Evolutionary conservation across 2,113 vertebrate species (phyloP).

Genomic region (Tinamus guttatus): DNA sequence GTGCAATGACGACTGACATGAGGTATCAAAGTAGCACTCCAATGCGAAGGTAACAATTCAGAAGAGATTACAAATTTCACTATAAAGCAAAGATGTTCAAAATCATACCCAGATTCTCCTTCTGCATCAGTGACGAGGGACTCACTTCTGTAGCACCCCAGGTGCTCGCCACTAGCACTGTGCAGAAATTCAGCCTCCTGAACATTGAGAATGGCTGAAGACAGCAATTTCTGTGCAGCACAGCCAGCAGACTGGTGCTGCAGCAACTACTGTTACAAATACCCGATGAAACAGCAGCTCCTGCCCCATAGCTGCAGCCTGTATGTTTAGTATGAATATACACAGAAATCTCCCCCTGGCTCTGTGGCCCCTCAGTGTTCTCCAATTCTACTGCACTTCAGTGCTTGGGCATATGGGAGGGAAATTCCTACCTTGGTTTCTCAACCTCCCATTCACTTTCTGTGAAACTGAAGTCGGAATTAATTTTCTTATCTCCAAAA

Average conservation of each 20-base stretch:
- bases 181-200: neutral
- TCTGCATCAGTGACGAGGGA: neutral
- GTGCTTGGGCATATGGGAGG: no score
- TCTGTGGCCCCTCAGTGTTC: neutral
- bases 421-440: neutral
- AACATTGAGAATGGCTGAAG: neutral
- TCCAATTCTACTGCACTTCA: no score
- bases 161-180: neutral
- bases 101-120: neutral
- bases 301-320: neutral
- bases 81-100: neutral
- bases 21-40: neutral
- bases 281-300: neutral
- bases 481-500: neutral
- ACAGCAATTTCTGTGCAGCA: neutral
- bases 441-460: neutral
- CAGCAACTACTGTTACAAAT: neutral
- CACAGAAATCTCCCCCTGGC: neutral
- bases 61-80: neutral
- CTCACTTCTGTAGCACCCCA: neutral
- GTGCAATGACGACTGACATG: neutral
- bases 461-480: neutral
- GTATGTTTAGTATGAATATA: neutral
- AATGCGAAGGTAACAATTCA: neutral
- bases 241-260: neutral